Evolutionary conservation across 2,888 invertebrate genomes (phyloP), one percentile per base, ranked within the genome.

Genomic region (Amiota minor): DNA sequence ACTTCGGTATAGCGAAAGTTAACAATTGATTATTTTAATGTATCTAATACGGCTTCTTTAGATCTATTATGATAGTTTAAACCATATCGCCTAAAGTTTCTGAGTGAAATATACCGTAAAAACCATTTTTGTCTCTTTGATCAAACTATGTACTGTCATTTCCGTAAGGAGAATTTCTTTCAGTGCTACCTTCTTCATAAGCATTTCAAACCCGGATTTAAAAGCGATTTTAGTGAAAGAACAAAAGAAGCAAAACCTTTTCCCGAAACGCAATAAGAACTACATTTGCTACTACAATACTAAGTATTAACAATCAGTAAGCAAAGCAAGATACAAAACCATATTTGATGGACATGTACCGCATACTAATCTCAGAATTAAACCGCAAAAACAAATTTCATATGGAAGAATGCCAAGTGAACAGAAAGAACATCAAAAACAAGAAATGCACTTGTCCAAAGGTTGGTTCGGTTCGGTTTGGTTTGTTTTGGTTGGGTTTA

Each of bases 301-400:
- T 18, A 65, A 8, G 50, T 35, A 53, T 53, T 18, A 65, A 70
- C 70, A 73, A 46, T 35, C 64, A 50, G 68, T 55, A 55, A 46
- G 70, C 55, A 65, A 53, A 50, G 56, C 53, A 72, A 69, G 20
- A 35, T 35, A 35, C 59, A 74, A 50, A 59, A 77, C 74, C 76
- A 80, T 78, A 55, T 56, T 53, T 69, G 67, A 70, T 80, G 35
- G 67, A 82, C 84, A 74, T 78, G 67, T 65, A 18, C 73, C 77
- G 83, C 82, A 83, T 83, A 85, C 82, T 81, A 83, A 85, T 85
- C 53, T 78, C 75, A 78, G 71, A 82, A 83, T 83, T 83, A 83
- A 82, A 76, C 74, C 77, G 73, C 82, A 68, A 49, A 81, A 77
- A 81, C 79, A 82, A 83, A 83, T 81, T 83, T 83, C 81, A 83